Percentiles rank a stretch among this genome's conserved stretches.
Conservation (phyloP, 2,113 vertebrate species). For the Hippocampus mohnikei region DNA sequence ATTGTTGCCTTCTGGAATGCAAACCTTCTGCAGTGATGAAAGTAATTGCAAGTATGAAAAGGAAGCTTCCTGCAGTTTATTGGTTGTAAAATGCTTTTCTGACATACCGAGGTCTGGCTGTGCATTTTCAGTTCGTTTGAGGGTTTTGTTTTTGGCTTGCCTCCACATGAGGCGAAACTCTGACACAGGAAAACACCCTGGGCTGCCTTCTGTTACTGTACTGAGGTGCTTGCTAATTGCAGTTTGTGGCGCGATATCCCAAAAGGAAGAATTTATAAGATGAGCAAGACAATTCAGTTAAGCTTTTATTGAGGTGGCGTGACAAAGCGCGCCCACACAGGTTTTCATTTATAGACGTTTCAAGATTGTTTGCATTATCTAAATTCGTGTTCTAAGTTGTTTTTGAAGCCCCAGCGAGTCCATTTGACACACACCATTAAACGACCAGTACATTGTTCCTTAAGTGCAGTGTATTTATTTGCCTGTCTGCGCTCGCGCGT, state of each 20-base stretch:
- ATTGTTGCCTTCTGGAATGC: not conserved
- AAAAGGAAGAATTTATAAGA: too few relatives aligned
- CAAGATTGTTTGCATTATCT: too few relatives aligned
- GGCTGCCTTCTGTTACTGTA: not conserved
- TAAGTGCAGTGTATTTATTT: not conserved
- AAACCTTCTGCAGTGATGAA: not conserved
- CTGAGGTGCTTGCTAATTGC: not conserved
- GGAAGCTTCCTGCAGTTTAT: conserved; percentile 1
- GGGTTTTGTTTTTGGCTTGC: conserved; percentile 39
- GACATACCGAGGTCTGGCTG: not conserved
- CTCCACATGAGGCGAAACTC: conserved; percentile 6
- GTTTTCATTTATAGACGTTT: too few relatives aligned
- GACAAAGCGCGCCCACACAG: too few relatives aligned
- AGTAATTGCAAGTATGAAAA: not conserved
- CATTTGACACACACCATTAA: not conserved
- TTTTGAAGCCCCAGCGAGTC: too few relatives aligned
- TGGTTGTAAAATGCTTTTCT: not conserved
- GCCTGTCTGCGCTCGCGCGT: not conserved
- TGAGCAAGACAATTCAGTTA: too few relatives aligned
- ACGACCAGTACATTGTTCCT: too few relatives aligned
- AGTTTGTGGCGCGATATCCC: not conserved
- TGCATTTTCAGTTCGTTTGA: conserved; percentile 48
- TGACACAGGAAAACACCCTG: conserved; percentile 26
- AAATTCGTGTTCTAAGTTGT: too few relatives aligned
- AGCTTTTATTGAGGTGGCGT: too few relatives aligned